A percentile compares a stretch with the other conserved stretches of the same genome.
These are phyloP conservation scores for Sclerodermus sp. DNA, from an alignment of 2,888 invertebrate genomes.

Conservation along the genomic window DNA sequence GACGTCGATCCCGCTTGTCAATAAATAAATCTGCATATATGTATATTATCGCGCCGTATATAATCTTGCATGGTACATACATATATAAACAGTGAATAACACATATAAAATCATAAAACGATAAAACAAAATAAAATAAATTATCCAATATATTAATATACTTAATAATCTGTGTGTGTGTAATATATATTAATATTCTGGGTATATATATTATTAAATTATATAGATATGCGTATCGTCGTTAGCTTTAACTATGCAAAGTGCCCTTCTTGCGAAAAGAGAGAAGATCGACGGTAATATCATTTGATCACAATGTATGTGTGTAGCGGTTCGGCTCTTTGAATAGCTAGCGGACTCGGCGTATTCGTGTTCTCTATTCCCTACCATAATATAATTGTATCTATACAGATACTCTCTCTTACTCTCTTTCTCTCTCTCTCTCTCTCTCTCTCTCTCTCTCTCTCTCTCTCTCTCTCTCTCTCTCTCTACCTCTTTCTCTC, in stretches of 20 bases:
- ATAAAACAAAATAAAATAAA: slow-evolving; percentile 57
- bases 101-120: slow-evolving; percentile 57
- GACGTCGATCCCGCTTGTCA: neutral
- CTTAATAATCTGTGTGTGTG: slow-evolving; percentile 52
- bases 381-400: too few relatives aligned
- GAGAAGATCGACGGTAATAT: slow-evolving; percentile 44
- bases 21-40: slow-evolving; percentile 15
- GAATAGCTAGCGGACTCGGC: slow-evolving; percentile 47
- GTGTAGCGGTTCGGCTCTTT: slow-evolving; percentile 48
- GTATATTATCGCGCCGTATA: slow-evolving; percentile 16
- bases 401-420: neutral
- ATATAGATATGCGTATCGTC: slow-evolving; percentile 38
- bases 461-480: neutral
- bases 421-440: neutral
- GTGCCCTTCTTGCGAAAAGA: slow-evolving; percentile 38
- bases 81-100: slow-evolving; percentile 50
- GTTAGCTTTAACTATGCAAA: slow-evolving; percentile 49
- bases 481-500: neutral
- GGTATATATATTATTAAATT: slow-evolving; percentile 45
- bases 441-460: too few relatives aligned
- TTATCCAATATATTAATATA: slow-evolving; percentile 55
- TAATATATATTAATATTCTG: slow-evolving; percentile 57
- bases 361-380: slow-evolving; percentile 3
- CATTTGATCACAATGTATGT: slow-evolving; percentile 48
- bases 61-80: slow-evolving; percentile 4